Evolutionary conservation across 2,113 vertebrate genomes (phyloP).

Genomic region (Phalacrocorax carbo): DNA sequence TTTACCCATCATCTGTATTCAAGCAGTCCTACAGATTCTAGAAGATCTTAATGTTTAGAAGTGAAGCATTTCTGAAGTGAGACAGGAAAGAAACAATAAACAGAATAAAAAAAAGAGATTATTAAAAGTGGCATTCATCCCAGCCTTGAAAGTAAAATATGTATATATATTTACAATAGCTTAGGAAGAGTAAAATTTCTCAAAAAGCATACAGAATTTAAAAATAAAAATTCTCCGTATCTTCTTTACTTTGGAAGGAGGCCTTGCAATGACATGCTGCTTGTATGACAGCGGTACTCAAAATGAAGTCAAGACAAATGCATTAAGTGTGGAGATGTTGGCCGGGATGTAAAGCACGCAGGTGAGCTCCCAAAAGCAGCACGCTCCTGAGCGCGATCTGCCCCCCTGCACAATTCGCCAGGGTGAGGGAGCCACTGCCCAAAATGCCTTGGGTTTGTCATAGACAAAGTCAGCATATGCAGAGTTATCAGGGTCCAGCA

Average conservation of each 20-base stretch:
- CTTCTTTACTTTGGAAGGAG: not conserved
- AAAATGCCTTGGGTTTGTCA: not conserved
- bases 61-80: not conserved
- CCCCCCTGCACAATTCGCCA: not conserved
- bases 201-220: not conserved
- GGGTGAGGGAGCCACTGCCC: not conserved
- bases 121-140: not conserved
- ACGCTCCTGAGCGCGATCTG: accelerated
- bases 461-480: not conserved
- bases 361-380: not conserved
- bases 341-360: not conserved
- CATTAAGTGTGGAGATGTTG: not conserved
- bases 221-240: not conserved
- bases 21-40: not conserved
- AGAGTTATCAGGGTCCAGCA: not conserved
- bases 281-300: accelerated
- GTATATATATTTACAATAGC: not conserved
- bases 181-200: not conserved
- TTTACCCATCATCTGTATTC: constrained; percentile 25
- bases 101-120: not conserved
- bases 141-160: not conserved
- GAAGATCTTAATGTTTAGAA: not conserved
- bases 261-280: accelerated
- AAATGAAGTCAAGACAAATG: not conserved
- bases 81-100: not conserved